Percentiles rank a stretch among this genome's conserved stretches.
These are phyloP conservation scores for Drosophila flavopinicola DNA, from an alignment of 2,888 invertebrate species.

Conservation along the genomic window DNA sequence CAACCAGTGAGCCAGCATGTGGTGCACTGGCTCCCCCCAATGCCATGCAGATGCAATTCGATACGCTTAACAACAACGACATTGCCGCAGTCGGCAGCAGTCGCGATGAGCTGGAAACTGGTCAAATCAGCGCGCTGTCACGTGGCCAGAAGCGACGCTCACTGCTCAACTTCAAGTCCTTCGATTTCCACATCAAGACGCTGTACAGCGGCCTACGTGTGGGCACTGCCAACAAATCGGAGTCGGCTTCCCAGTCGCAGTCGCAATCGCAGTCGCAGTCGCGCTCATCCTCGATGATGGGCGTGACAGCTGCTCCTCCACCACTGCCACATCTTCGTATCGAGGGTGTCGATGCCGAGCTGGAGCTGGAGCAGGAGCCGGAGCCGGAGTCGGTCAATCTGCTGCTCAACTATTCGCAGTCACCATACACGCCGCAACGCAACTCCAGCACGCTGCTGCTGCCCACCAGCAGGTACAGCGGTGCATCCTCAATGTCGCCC, in stretches of 20 bases:
- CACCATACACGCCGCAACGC: conserved; percentile 80
- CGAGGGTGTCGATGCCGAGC: conserved; percentile 81
- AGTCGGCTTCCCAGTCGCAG: conserved; percentile 42
- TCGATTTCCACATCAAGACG: conserved; percentile 84
- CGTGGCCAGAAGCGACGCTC: conserved; percentile 61
- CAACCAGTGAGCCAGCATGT: too few species aligned
- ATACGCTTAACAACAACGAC: conserved; percentile 72
- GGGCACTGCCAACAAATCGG: conserved; percentile 24
- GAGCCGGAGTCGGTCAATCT: conserved; percentile 75
- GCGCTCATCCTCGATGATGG: conserved; percentile 53
- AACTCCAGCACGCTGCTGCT: conserved; percentile 77
- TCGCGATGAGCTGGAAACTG: conserved; percentile 17
- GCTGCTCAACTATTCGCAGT: conserved; percentile 81
- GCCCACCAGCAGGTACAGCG: conserved; percentile 68
- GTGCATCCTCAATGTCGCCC: conserved; percentile 76
- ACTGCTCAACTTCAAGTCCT: conserved; percentile 83
- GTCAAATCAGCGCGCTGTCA: not conserved
- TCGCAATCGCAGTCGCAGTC: conserved; percentile 36
- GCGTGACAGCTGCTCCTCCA: conserved; percentile 23
- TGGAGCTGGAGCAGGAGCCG: conserved; percentile 27
- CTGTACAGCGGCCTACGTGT: conserved; percentile 82
- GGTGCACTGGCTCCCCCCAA: too few species aligned
- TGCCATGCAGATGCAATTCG: conserved; percentile 49
- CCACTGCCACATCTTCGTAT: conserved; percentile 82
- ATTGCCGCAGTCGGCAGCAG: conserved; percentile 26